Evolutionary conservation across 2,113 vertebrate genomes (phyloP).

Genomic region (Cariama cristata): DNA sequence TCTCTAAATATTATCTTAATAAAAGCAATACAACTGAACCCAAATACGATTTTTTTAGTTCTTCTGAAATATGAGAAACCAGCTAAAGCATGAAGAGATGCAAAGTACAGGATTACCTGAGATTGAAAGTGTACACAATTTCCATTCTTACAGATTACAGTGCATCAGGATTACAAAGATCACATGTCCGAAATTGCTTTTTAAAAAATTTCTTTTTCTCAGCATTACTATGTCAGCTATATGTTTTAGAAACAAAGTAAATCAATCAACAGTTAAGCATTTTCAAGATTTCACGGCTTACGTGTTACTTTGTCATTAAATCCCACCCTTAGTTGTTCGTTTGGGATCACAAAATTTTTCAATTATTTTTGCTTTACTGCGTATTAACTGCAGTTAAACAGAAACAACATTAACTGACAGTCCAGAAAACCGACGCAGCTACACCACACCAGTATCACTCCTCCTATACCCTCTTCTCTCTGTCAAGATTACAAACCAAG

Average conservation of each 20-base stretch:
- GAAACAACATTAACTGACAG: neutral
- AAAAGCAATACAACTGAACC: neutral
- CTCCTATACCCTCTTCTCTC: neutral
- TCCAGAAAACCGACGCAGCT: neutral
- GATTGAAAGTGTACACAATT: neutral
- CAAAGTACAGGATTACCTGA: neutral
- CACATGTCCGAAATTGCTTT: neutral
- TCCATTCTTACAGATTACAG: neutral
- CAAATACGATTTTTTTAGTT: neutral
- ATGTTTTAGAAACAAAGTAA: neutral
- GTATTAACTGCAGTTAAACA: neutral
- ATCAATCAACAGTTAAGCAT: neutral
- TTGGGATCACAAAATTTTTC: neutral
- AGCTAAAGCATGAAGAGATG: neutral
- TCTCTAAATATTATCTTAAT: neutral
- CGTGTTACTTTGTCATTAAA: neutral
- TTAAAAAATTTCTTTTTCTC: neutral
- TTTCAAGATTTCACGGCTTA: neutral
- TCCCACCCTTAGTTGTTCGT: neutral
- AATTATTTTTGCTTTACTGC: neutral
- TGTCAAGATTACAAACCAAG: neutral
- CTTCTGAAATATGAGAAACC: neutral
- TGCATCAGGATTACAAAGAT: neutral
- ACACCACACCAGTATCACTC: neutral
- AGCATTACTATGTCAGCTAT: neutral